Evolutionary conservation across 37 sponge, comb jelly and placozoan species (phyloP), one percentile per base, ranked within the genome.

Genomic region (Geodia barretti): DNA sequence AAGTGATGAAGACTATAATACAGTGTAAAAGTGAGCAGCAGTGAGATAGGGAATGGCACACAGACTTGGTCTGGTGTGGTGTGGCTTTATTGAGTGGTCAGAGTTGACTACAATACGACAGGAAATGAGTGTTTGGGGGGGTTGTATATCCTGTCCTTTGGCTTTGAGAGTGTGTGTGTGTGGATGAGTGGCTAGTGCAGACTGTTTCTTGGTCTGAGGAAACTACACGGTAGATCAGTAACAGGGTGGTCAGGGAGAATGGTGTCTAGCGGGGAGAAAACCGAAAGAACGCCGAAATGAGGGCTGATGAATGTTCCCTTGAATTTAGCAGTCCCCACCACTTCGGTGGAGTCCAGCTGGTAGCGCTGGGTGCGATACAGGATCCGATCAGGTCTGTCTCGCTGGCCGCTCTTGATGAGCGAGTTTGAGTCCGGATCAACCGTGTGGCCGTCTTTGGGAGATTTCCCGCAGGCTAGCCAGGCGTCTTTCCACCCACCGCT

Each of bases 401-500:
- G 26, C 1, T 38, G 60, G 23, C 85, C 79, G 24, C 70, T 68
- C 34, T 82, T 85, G 73, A 93, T 82, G 17, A 93, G 81, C 21
- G 86, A 68, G 76, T 93, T 93, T 43, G 61, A 63, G 1, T 41
- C 39, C 0, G 93, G 93, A 17, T 75, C 80, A 26, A 79, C 71
- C 4, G 93, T 89, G 36, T 85, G 35, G 0, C 93, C 93, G 40
- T 34, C 41, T 1, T 68, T 47, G 21, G 66, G 58, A 2, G 74
- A 60, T 20, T 80, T 82, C 34, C 86, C 86, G 25, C 73, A 30
- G 1, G 67, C 43, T 69, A 78, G 37, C 93, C 93, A 93, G 21
- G 83, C 80, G 64, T 93, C 93, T 39, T 79, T 33, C 93, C 93
- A 93, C 1, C 79, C 83, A 2, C 89, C 93, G 1, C 64, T 31